Evolutionary conservation across 1,140 invertebrate species (phyloP), one percentile per base, ranked within the genome.

Genomic region (Danaus melanippus): DNA sequence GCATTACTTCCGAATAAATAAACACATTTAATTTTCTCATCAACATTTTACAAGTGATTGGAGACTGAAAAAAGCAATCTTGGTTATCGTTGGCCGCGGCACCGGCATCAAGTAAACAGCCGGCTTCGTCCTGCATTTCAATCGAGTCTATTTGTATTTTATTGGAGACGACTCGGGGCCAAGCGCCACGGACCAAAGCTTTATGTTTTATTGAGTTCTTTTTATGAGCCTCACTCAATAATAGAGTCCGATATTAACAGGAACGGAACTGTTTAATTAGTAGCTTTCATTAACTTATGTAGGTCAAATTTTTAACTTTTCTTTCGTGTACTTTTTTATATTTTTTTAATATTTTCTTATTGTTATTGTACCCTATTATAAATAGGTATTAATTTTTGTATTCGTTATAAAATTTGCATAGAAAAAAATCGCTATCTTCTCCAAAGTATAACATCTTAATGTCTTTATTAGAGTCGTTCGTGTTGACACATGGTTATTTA

Each of bases 141-240:
- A 86, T 84, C 83, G 79, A 69, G 52, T 81, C 71, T 86, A 86
- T 84, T 86, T 86, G 80, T 84, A 80, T 86, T 85, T 86, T 86
- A 86, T 86, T 81, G 83, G 75, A 77, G 73, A 74, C 69, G 78
- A 67, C 56, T 67, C 66, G 68, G 65, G 73, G 69, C 70, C 68
- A 72, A 67, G 68, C 66, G 69, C 69, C 73, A 71, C 65, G 67
- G 72, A 67, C 71, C 71, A 73, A 77, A 76, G 79, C 80, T 78
- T 76, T 76, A 84, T 76, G 74, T 81, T 83, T 83, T 86, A 86
- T 86, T 86, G 76, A 79, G 67, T 80, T 74, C 74, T 78, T 76
- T 73, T 83, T 85, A 82, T 84, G 77, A 78, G 76, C 65, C 68
- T 66, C 66, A 71, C 69, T 71, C 69, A 74, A 76, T 79, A 74